Evolutionary conservation across 2,888 invertebrate species (phyloP).

Genomic region (Melikaiella ostensackeni): DNA sequence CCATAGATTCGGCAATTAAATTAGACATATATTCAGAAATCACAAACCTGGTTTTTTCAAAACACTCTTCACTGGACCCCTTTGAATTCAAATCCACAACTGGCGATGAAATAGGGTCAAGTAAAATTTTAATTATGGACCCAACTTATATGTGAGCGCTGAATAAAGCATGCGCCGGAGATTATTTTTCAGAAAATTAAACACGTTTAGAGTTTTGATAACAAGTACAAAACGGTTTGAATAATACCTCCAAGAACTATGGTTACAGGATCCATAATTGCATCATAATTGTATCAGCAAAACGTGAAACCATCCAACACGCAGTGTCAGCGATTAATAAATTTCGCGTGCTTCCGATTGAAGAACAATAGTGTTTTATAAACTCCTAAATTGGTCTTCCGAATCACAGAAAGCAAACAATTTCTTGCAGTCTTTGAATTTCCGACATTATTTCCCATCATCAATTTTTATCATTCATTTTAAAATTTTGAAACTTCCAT

Average conservation of each 20-base stretch:
- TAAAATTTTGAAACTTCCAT: background rate
- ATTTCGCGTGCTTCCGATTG: background rate
- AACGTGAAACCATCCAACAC: background rate
- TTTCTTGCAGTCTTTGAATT: background rate
- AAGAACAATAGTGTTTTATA: background rate
- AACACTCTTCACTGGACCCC: background rate
- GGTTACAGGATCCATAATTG: background rate
- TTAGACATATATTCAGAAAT: background rate
- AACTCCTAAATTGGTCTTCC: background rate
- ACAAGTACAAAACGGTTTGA: background rate
- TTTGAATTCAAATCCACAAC: background rate
- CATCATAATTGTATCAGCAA: background rate
- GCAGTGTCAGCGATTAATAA: background rate
- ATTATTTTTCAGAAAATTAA: background rate
- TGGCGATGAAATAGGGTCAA: background rate
- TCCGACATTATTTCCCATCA: background rate
- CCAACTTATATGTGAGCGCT: background rate
- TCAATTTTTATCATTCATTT: background rate
- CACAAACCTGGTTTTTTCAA: background rate
- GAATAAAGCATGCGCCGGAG: background rate
- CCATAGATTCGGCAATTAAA: no score
- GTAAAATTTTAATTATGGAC: background rate
- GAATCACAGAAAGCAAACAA: background rate
- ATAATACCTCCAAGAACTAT: background rate
- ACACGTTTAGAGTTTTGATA: constrained; percentile 14